These are phyloP conservation scores for Byasa hedistus DNA, from an alignment of 2,888 invertebrate species.

Conservation along the genomic window DNA sequence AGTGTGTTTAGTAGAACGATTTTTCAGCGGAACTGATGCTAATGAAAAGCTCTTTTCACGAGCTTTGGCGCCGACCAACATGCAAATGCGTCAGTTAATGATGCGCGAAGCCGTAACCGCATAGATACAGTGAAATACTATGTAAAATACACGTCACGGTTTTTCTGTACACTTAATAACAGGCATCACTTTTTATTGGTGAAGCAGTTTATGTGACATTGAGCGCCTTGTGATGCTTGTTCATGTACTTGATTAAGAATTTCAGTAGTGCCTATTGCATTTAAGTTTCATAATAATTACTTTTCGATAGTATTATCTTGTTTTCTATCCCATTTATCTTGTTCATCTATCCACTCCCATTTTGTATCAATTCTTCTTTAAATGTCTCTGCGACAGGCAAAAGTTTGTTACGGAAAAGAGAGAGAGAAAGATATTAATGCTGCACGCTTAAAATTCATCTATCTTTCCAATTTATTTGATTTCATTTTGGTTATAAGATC, in stretches of 20 bases:
- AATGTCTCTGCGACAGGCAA: background rate
- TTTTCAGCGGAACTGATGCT: conserved; percentile 74
- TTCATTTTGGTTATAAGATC: too few relatives aligned
- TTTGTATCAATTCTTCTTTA: background rate
- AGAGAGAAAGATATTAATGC: background rate
- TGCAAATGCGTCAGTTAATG: conserved; percentile 43
- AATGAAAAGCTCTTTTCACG: conserved; percentile 78
- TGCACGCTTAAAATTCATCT: too few relatives aligned
- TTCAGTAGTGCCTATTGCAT: background rate
- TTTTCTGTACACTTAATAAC: background rate
- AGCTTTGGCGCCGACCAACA: conserved; percentile 56
- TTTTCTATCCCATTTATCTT: background rate
- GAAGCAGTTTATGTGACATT: background rate
- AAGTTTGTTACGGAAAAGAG: background rate
- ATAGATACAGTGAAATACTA: conserved; percentile 44
- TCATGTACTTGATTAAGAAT: background rate
- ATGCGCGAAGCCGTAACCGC: conserved; percentile 65
- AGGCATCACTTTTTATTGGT: background rate
- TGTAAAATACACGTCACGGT: background rate
- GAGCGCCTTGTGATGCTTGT: background rate
- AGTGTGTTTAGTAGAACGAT: conserved; percentile 63
- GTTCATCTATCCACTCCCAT: background rate
- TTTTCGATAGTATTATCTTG: background rate
- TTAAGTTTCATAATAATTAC: background rate
- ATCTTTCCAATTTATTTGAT: too few relatives aligned